Evolutionary conservation across 2,888 invertebrate genomes (phyloP), one percentile per base, ranked within the genome.

Genomic region (Macrophya annulata): DNA sequence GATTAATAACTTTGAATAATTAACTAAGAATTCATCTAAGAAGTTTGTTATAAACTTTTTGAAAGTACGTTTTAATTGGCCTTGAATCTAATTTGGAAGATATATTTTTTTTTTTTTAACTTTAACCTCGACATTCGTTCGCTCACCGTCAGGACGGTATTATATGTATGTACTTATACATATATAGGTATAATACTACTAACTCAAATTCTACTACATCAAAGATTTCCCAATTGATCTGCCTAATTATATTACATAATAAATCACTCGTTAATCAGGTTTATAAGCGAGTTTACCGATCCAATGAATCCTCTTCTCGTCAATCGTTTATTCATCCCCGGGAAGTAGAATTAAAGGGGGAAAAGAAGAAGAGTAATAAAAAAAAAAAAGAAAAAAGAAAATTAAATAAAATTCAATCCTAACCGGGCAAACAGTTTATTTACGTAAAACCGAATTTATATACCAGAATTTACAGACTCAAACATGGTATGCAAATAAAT

Each of bases 41-140:
- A 37, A 68, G 31, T 68, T 68, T 37, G 37, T 37, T 17, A 17
- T 68, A 37, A 68, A 68, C 37, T 68, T 68, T 55, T 68, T 25
- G 37, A 8, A 68, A 68, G 68, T 37, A 37, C 17, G 6, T 37
- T 68, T 37, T 68, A 68, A 68, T 68, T 68, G 68, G 68, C 37
- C 68, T 17, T 68, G 68, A 37, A 68, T 68, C 68, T 68, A 68
- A 68, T 68, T 68, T 68, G 17, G 37, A 17, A 68, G 12, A 62
- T 48, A 17, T n/a, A n/a, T n/a, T n/a, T n/a, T n/a, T n/a, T n/a
- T n/a, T 17, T 4, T 68, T 68, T 37, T 68, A 37, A 25, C 37
- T 68, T 17, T 17, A 68, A 68, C 17, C 68, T 68, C 31, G 37
- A 25, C 17, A 31, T 31, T 21, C 65, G 31, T 65, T 65, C 65